These are phyloP conservation scores for Coenobita brevimanus DNA, from an alignment of 1,140 invertebrate species.

Conservation along the genomic window DNA sequence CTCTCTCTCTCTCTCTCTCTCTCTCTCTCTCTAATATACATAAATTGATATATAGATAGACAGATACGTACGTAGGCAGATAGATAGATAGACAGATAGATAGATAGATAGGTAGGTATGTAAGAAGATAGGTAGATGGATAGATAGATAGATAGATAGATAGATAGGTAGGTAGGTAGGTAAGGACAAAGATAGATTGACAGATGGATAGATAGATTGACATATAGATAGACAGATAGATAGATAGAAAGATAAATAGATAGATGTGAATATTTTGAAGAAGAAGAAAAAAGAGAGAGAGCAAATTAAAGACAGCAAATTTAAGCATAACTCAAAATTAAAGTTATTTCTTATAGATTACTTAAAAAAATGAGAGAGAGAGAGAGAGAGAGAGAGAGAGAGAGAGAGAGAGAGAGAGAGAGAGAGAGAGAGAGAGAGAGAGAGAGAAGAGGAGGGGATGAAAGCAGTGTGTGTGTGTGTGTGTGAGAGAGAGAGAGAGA, in stretches of 20 bases:
- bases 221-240: too few species aligned
- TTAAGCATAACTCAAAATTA: too few species aligned
- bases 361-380: too few species aligned
- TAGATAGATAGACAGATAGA: neutral
- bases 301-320: neutral
- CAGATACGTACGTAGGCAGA: neutral
- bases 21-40: neutral
- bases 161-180: neutral
- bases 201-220: too few species aligned
- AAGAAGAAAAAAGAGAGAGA: neutral
- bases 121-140: neutral
- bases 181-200: neutral
- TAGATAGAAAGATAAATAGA: too few species aligned
- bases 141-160: neutral
- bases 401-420: neutral
- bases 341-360: too few species aligned
- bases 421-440: neutral
- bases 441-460: conserved; percentile 3
- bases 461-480: neutral
- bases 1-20: neutral
- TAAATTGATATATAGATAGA: neutral
- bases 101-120: neutral
- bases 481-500: too few species aligned
- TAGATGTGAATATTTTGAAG: neutral
- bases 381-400: neutral